Percentiles rank a stretch among this genome's conserved stretches.
Conservation (phyloP, 2,888 invertebrate species). For the Geotrupes spiniger region DNA sequence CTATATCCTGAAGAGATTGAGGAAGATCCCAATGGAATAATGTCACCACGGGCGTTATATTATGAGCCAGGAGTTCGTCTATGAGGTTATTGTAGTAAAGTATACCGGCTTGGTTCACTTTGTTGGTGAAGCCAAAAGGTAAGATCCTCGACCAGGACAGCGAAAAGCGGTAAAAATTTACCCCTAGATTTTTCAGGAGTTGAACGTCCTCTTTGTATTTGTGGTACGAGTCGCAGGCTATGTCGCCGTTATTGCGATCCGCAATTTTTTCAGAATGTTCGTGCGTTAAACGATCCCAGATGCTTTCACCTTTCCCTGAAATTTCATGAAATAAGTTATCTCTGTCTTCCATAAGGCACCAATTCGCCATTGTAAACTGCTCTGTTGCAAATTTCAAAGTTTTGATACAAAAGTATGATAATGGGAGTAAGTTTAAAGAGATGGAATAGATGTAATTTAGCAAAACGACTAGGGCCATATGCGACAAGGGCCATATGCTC, state of each 20-base stretch:
- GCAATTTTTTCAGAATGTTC: conserved; percentile 51
- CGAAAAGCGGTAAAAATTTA: conserved; percentile 59
- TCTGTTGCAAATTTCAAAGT: too few species aligned
- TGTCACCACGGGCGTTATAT: conserved; percentile 60
- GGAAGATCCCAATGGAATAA: conserved; percentile 68
- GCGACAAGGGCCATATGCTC: too few species aligned
- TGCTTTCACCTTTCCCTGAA: conserved; percentile 61
- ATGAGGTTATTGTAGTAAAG: conserved; percentile 63
- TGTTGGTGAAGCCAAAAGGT: conserved; percentile 56
- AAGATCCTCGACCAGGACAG: conserved; percentile 68
- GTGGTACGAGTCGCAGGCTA: conserved; percentile 67
- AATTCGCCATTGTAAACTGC: too few species aligned
- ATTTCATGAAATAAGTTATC: too few species aligned
- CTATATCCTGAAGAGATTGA: conserved; percentile 55
- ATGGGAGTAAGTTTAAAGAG: too few species aligned
- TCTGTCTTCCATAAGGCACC: too few species aligned
- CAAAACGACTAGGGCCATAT: too few species aligned
- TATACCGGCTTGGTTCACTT: conserved; percentile 60
- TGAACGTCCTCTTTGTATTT: conserved; percentile 60
- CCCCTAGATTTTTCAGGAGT: conserved; percentile 56
- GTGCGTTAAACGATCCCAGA: conserved; percentile 68
- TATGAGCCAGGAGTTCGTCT: conserved; percentile 53
- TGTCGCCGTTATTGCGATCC: conserved; percentile 58
- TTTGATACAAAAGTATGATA: too few species aligned
- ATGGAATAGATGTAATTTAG: too few species aligned